Base-by-base conservation (phyloP, 2,797 vertebrate species). In the Manis crassicaudata region DNA sequence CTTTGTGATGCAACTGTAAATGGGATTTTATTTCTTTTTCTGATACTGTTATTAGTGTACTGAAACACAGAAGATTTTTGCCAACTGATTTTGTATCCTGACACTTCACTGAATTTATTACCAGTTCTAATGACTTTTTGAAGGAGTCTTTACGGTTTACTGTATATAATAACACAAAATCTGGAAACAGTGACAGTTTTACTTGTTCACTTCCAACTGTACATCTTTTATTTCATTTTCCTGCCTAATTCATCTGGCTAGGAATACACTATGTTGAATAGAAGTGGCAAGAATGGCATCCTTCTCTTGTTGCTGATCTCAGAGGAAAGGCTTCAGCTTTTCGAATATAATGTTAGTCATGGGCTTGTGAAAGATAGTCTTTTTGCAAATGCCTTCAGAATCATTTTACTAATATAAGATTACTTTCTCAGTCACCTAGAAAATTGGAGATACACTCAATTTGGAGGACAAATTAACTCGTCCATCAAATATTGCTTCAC, bases 401-500 rank as follows among this genome's bases (percentile, higher is more conserved):
- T 16, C 52, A 81, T 75, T 89, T 82, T 43, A 92, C 3, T 73
- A 90, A 90, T 9, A 2, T 16, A 88, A 68, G 52, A 88, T 18
- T 63, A 32, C 75, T 89, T 85, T 96, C 17, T 86, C 82, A 75
- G 89, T 68, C 32, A 88, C 50, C 68, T 58, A 73, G 80, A 83
- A 96, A 92, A 83, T 3, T 86, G 37, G 20, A 90, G 63, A 87
- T 35, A 92, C 1, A 68, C 18, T 95, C 40, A 94, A 56, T 94
- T 67, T 94, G 9, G 40, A 84, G 94, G 21, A 56, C 58, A 88
- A 96, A 92, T 92, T 90, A 95, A 77, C 56, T 90, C 37, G 40
- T 73, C 83, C 91, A 92, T 77, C 80, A 89, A 96, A 89, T 75
- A 43, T 1, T 77, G 63, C 32, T 92, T 94, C 29, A 73, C 8